phyloP scores from a whole-genome alignment of 1,140 invertebrate genomes.

The Olivierus martensii region DNA sequence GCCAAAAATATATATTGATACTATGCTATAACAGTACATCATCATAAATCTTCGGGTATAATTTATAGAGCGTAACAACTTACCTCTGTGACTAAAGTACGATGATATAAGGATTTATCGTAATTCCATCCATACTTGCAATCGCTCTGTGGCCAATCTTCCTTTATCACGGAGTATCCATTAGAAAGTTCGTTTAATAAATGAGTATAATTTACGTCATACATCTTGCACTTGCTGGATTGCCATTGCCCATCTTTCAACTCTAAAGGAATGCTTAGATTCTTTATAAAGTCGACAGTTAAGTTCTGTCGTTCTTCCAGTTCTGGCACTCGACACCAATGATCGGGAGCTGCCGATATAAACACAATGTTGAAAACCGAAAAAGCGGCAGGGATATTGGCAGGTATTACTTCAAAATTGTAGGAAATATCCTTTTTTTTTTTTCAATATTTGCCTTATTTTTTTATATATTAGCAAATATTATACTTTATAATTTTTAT shows the following conservation, averaged over 20 bases:
- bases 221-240: conserved; percentile 14
- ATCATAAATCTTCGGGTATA: no score
- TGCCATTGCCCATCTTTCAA: neutral
- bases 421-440: no score
- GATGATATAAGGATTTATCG: conserved; percentile 26
- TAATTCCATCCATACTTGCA: conserved; percentile 29
- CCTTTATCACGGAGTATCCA: conserved; percentile 2
- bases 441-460: no score
- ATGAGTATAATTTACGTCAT: conserved; percentile 14
- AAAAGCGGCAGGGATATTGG: conserved; percentile 49
- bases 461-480: no score
- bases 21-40: no score
- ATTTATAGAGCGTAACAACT: no score
- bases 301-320: conserved; percentile 32
- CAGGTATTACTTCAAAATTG: no score
- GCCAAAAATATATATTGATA: no score
- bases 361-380: conserved; percentile 56
- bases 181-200: neutral
- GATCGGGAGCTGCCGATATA: conserved; percentile 61
- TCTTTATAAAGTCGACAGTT: neutral
- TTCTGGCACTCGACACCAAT: conserved; percentile 62
- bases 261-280: neutral
- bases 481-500: no score
- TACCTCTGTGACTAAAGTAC: conserved; percentile 31
- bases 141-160: conserved; percentile 27